Conservation (phyloP, 2,797 vertebrate species). For the Tachyglossus aculeatus region DNA sequence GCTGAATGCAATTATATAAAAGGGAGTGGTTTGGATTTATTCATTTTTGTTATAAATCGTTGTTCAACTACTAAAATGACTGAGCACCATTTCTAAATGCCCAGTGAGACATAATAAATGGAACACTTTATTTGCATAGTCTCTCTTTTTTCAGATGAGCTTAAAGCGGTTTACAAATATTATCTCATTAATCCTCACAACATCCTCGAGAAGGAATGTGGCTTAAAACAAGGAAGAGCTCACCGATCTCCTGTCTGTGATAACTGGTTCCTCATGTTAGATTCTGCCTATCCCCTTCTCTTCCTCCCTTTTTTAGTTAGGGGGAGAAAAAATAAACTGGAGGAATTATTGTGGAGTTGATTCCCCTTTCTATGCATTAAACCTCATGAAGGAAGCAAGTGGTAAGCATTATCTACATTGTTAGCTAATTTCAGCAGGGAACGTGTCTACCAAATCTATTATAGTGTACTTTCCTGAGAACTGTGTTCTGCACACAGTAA, state of each 20-base stretch:
- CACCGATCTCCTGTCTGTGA: neutral
- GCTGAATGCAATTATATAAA: slow-evolving; percentile 5
- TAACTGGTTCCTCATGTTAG: too few species aligned
- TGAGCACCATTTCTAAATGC: neutral
- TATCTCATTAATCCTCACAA: neutral
- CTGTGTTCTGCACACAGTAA: too few species aligned
- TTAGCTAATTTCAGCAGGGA: too few species aligned
- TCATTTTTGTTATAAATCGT: slow-evolving; percentile 12
- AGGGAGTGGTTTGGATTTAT: slow-evolving; percentile 13
- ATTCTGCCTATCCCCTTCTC: too few species aligned
- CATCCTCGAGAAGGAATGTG: neutral
- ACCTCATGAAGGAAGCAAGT: too few species aligned
- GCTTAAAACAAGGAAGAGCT: neutral
- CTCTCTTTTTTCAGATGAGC: neutral
- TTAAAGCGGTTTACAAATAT: neutral
- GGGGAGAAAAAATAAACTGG: too few species aligned
- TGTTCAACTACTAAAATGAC: slow-evolving; percentile 26
- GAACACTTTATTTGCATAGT: neutral
- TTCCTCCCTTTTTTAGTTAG: too few species aligned
- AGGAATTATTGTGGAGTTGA: too few species aligned
- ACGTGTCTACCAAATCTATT: too few species aligned
- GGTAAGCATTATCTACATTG: too few species aligned
- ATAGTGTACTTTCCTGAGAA: too few species aligned
- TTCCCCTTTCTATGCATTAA: too few species aligned
- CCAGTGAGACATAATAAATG: neutral